Percentiles rank a stretch among this genome's conserved stretches.
phyloP scores from a whole-genome alignment of 2,113 vertebrate species.

The Channa maculata region DNA sequence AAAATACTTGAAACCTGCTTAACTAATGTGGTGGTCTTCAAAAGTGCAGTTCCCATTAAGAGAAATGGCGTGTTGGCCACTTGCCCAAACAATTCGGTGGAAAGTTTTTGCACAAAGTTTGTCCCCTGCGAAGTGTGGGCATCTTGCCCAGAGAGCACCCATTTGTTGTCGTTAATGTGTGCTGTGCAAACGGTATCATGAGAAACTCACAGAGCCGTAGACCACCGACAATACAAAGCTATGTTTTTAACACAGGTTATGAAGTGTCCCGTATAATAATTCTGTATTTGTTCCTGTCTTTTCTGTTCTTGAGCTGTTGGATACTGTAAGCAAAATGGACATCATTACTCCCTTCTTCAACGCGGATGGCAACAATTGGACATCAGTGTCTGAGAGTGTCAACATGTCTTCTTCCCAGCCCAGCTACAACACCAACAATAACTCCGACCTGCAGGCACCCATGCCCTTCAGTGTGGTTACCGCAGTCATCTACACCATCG shows the following conservation, averaged over 20 bases:
- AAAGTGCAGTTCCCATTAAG: constrained; percentile 36
- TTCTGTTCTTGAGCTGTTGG: not conserved
- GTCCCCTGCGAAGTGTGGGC: constrained; percentile 42
- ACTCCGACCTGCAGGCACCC: rapidly evolving
- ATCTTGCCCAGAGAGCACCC: not conserved
- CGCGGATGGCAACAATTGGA: constrained; percentile 65
- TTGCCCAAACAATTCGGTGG: constrained; percentile 47
- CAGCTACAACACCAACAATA: not conserved
- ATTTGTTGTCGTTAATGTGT: not conserved
- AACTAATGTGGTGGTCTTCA: constrained; percentile 5
- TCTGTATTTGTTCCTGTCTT: constrained; percentile 21
- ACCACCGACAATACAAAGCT: not conserved
- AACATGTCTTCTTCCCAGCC: constrained; percentile 42
- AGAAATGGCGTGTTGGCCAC: constrained; percentile 36
- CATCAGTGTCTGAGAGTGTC: rapidly evolving
- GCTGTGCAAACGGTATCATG: not conserved
- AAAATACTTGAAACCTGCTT: constrained; percentile 8
- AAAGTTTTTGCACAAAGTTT: constrained; percentile 20
- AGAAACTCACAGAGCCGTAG: constrained; percentile 9
- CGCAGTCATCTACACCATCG: constrained; percentile 85
- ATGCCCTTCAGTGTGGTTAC: constrained; percentile 74
- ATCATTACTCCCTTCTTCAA: constrained; percentile 9
- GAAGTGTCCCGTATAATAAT: not conserved
- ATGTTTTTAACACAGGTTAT: not conserved
- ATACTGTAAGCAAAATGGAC: constrained; percentile 1